Percentiles rank a stretch among this genome's conserved stretches.
These are phyloP conservation scores for Monodelphis domestica DNA, from an alignment of 2,797 vertebrate genomes.

Conservation along the genomic window DNA sequence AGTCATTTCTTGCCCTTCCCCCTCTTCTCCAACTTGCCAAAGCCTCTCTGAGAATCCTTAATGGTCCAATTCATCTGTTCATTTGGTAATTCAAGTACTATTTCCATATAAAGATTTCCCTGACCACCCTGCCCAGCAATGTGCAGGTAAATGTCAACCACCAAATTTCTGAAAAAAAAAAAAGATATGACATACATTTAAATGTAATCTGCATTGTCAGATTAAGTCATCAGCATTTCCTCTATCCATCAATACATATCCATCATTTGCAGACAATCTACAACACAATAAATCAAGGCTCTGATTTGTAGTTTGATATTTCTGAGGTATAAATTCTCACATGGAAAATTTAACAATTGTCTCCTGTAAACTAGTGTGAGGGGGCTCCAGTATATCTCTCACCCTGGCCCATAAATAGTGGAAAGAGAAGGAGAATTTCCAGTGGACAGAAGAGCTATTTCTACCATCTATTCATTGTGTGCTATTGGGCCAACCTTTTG, in stretches of 20 bases:
- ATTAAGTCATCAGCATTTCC: neutral
- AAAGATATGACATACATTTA: neutral
- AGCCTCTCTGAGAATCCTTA: neutral
- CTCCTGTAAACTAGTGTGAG: neutral
- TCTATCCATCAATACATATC: too few species aligned
- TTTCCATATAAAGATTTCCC: neutral
- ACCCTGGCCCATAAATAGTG: neutral
- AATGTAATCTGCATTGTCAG: too few species aligned
- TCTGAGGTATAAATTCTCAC: neutral
- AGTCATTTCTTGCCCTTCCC: neutral
- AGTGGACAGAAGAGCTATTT: neutral
- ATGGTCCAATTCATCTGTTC: neutral
- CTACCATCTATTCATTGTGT: neutral
- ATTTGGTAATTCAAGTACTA: neutral
- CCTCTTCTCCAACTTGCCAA: neutral
- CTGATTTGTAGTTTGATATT: neutral
- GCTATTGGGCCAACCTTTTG: neutral
- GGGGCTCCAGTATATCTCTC: neutral
- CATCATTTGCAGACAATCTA: neutral
- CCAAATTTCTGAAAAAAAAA: neutral
- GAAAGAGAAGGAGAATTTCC: neutral
- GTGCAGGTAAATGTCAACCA: neutral
- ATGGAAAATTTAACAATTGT: neutral
- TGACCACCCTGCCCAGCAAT: neutral
- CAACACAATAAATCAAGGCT: neutral